Evolutionary conservation across 92 coral and sea anemone genomes (phyloP), one percentile per base, ranked within the genome.

Genomic region (Palythoa caribaeorum): DNA sequence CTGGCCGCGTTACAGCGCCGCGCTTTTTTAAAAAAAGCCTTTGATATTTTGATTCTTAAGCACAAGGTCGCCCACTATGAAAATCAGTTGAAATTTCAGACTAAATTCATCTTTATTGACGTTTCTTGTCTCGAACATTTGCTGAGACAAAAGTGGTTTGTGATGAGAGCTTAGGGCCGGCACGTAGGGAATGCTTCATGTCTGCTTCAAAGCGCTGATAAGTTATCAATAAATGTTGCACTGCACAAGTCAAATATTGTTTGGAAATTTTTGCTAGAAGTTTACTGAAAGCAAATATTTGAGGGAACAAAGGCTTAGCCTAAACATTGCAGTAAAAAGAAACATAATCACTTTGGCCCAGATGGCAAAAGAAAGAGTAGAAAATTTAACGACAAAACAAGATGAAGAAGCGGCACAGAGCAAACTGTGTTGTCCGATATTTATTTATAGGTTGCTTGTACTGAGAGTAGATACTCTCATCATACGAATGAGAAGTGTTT

Each of bases 141-240:
- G 70, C 79, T 40, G 79, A 76, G 54, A 76, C 60, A 76, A 76
- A 76, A 76, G 79, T 50, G 60, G 60, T 76, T 76, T 76, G 38
- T 19, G 62, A 7, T 47, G 79, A 10, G 54, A 36, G 7, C 70
- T 17, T 63, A 20, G 13, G 28, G 75, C 47, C 28, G 55, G 36
- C 38, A 76, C 39, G 36, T 48, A 20, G 60, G 47, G 60, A 76
- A 19, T 76, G 79, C n/a, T 48, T 76, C 70, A 21, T 17, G 9
- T 63, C 70, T 63, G 28, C 70, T 17, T 63, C 20, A 63, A 5
- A 17, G 6, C 36, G 21, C 70, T n/a, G 70, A 63, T 63, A 63
- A 17, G 21, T 63, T 63, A 63, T 63, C 70, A 17, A 59, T 14
- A n/a, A 59, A 14, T 2, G 20, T 21, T 17, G 10, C 70, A 63